These are phyloP conservation scores for Drosophila formosana DNA, from an alignment of 2,888 invertebrate genomes.

Conservation along the genomic window DNA sequence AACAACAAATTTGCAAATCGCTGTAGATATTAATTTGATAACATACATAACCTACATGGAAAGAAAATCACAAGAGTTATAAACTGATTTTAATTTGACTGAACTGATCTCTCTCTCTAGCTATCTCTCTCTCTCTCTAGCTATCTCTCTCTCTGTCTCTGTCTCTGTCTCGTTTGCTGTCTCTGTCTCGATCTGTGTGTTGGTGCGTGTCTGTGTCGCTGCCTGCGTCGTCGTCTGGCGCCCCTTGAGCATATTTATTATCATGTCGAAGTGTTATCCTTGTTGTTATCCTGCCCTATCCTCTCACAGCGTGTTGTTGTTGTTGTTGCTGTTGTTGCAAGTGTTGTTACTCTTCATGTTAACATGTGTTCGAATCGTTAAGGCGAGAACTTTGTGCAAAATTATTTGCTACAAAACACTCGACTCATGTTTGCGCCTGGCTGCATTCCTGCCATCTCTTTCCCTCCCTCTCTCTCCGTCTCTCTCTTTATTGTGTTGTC, in stretches of 20 bases:
- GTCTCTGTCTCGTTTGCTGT: neutral
- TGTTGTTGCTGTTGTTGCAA: conserved; percentile 51
- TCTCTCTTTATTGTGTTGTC: neutral
- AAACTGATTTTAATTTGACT: no score
- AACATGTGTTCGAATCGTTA: conserved; percentile 79
- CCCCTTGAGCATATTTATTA: conserved; percentile 70
- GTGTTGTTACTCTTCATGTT: conserved; percentile 77
- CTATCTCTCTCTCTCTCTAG: neutral
- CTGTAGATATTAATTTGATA: no score
- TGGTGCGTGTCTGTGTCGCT: neutral
- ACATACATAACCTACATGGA: no score
- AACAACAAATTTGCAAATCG: no score
- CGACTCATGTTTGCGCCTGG: conserved; percentile 77
- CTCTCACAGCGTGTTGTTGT: conserved; percentile 13
- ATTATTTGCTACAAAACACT: conserved; percentile 80
- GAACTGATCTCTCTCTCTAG: neutral
- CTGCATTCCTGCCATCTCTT: conserved; percentile 43
- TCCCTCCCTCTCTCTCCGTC: neutral
- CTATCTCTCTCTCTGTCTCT: neutral
- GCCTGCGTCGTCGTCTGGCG: neutral
- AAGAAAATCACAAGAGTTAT: no score
- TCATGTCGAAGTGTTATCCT: conserved; percentile 78
- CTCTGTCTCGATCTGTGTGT: neutral
- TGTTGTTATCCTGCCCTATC: conserved; percentile 49
- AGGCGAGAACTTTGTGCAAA: conserved; percentile 80